A percentile compares a stretch with the other conserved stretches of the same genome.
Evolutionary conservation across 2,797 vertebrate species (phyloP).

Genomic region (Tenualosa ilisha): DNA sequence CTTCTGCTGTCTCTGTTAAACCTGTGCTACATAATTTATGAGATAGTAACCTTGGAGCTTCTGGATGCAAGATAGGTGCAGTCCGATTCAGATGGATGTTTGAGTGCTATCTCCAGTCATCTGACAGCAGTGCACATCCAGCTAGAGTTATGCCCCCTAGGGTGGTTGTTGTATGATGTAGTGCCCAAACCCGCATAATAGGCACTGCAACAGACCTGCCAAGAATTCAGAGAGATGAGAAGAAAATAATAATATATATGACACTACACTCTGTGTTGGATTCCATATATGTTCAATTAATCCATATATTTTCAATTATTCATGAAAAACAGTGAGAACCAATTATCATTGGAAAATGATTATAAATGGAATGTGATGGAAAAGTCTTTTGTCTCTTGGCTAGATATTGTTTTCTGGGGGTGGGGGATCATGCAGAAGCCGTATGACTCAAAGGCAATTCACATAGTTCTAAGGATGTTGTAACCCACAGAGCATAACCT

Average conservation of each 20-base stretch:
- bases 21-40: slow-evolving; percentile 33
- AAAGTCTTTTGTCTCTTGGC: not conserved
- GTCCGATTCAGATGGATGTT: slow-evolving; percentile 45
- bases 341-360: too few species aligned
- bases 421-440: not conserved
- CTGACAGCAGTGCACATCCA: slow-evolving; percentile 46
- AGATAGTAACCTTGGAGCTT: slow-evolving; percentile 45
- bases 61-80: slow-evolving; percentile 34
- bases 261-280: not conserved
- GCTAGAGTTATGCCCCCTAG: slow-evolving; percentile 50
- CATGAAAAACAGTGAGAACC: not conserved
- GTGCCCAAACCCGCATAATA: slow-evolving; percentile 44
- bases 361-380: not conserved
- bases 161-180: slow-evolving; percentile 58
- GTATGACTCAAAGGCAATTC: not conserved
- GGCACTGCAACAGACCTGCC: slow-evolving; percentile 38
- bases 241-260: not conserved
- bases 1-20: not conserved
- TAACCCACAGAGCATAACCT: slow-evolving; percentile 40
- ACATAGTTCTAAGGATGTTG: not conserved
- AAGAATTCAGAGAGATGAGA: slow-evolving; percentile 26
- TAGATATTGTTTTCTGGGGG: not conserved
- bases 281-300: not conserved
- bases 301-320: not conserved
- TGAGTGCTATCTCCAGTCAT: slow-evolving; percentile 46